phyloP scores from a whole-genome alignment of 2,888 invertebrate species.

The Drosophila aldrichi region DNA sequence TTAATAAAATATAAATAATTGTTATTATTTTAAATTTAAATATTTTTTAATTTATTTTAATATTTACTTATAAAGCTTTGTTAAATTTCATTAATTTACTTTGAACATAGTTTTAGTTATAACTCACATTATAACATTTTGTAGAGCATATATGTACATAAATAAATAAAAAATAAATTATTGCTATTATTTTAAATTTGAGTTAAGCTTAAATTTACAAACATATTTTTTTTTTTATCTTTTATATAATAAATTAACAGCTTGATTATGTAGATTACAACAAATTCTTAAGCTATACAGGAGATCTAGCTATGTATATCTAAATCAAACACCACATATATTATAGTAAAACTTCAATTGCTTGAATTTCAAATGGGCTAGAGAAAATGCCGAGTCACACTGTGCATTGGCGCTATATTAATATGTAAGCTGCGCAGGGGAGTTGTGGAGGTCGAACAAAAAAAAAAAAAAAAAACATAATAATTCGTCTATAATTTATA shows the following conservation, averaged over 20 bases:
- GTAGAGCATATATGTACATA: too few relatives aligned
- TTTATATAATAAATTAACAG: too few relatives aligned
- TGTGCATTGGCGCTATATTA: conserved; percentile 59
- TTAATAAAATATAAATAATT: too few relatives aligned
- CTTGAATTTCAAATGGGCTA: conserved; percentile 62
- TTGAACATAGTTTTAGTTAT: too few relatives aligned
- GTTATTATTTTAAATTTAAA: too few relatives aligned
- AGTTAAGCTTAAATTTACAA: too few relatives aligned
- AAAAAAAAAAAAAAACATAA: conserved; percentile 68
- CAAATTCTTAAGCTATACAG: background rate
- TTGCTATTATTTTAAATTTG: too few relatives aligned
- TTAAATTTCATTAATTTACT: too few relatives aligned
- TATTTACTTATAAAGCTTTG: background rate
- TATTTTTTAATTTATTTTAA: background rate
- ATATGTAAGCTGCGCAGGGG: conserved; percentile 59
- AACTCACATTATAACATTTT: too few relatives aligned
- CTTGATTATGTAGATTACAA: background rate
- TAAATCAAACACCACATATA: background rate
- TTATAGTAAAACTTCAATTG: conserved; percentile 3
- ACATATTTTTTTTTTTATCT: too few relatives aligned
- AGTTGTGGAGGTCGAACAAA: conserved; percentile 3
- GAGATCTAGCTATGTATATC: background rate
- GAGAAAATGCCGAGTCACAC: conserved; percentile 46
- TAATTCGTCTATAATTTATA: conserved; percentile 79
- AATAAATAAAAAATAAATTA: too few relatives aligned